Evolutionary conservation across 2,113 vertebrate species (phyloP).

Genomic region (Pleuronectes platessa): DNA sequence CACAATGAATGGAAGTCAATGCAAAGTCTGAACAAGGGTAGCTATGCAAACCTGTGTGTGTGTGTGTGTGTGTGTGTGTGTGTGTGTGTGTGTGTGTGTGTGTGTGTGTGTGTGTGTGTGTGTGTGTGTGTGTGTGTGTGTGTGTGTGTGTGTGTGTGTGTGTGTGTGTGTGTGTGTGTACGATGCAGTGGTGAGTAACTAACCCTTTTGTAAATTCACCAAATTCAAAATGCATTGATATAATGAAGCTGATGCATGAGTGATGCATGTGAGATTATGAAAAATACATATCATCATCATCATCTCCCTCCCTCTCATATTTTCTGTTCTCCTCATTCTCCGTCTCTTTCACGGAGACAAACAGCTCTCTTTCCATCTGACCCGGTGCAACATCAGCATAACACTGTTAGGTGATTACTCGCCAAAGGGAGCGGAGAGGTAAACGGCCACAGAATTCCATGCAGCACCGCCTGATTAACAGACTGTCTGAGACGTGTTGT

Average conservation of each 20-base stretch:
- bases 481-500: slow-evolving; percentile 62
- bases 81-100: neutral
- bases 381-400: slow-evolving; percentile 58
- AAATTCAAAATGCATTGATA: slow-evolving; percentile 9
- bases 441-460: slow-evolving; percentile 61
- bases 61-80: neutral
- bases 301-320: neutral
- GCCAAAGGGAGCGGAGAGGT: slow-evolving; percentile 40
- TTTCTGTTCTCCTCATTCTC: neutral
- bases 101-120: neutral
- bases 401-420: slow-evolving; percentile 66
- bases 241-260: slow-evolving; percentile 14
- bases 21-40: no score
- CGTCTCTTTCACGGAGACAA: slow-evolving; percentile 29
- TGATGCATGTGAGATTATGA: neutral
- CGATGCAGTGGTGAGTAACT: slow-evolving; percentile 9
- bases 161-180: neutral
- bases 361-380: slow-evolving; percentile 53
- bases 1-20: no score
- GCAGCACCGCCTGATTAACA: slow-evolving; percentile 69
- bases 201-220: slow-evolving; percentile 1
- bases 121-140: neutral
- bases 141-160: neutral
- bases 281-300: neutral
- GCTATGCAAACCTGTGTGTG: neutral